A percentile compares a stretch with the other conserved stretches of the same genome.
Conservation (phyloP, 2,888 invertebrate species). For the Hofmannophila pseudospretella region DNA sequence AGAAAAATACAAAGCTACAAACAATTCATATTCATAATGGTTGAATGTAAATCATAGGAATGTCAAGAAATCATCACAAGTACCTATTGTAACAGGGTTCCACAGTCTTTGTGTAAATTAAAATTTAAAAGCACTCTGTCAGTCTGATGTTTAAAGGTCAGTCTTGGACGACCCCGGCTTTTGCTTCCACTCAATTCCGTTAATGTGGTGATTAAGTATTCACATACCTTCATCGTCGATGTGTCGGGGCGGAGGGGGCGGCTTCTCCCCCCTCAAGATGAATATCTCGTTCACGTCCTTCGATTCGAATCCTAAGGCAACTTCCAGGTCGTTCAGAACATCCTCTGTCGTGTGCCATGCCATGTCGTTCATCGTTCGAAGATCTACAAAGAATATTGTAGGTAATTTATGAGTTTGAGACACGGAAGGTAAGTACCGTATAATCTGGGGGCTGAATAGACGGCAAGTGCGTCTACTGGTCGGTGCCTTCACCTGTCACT, state of each 20-base stretch:
- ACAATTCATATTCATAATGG: too few relatives aligned
- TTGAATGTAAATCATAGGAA: too few relatives aligned
- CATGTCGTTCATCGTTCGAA: neutral
- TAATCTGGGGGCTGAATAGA: too few relatives aligned
- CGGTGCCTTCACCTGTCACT: too few relatives aligned
- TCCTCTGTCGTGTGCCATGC: slow-evolving; percentile 44
- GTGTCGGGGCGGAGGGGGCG: slow-evolving; percentile 29
- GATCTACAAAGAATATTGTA: neutral
- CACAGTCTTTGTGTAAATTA: too few relatives aligned
- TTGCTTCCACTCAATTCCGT: neutral
- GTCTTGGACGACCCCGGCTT: too few relatives aligned
- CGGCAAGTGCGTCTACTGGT: too few relatives aligned
- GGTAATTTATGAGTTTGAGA: neutral
- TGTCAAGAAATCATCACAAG: too few relatives aligned
- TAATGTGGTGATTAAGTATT: neutral
- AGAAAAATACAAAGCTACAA: too few relatives aligned
- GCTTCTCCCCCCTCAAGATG: slow-evolving; percentile 34
- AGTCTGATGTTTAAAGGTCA: too few relatives aligned
- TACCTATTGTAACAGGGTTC: neutral
- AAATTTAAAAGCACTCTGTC: too few relatives aligned
- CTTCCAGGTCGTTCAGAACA: slow-evolving; percentile 37
- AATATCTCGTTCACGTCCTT: slow-evolving; percentile 25
- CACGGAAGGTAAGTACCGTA: too few relatives aligned
- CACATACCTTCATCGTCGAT: slow-evolving; percentile 28
- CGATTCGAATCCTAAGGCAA: slow-evolving; percentile 26